Percentiles rank a stretch among this genome's conserved stretches.
phyloP scores from a whole-genome alignment of 2,113 vertebrate species.

The Pelodiscus sinensis region DNA sequence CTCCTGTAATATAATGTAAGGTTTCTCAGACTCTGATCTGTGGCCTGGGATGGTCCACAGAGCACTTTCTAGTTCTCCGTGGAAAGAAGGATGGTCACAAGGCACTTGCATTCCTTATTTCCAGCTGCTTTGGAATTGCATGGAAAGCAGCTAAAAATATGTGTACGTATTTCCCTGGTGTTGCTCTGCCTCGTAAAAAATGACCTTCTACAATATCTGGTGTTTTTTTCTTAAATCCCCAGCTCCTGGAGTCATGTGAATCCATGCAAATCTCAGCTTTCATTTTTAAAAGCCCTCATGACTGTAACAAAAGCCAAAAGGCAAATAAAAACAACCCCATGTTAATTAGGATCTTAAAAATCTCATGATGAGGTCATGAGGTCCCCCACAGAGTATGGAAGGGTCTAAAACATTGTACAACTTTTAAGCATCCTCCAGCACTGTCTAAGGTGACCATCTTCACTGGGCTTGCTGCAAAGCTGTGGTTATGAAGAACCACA shows the following conservation, averaged over 20 bases:
- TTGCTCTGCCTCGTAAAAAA: not conserved
- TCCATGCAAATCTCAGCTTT: not conserved
- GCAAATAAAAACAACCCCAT: accelerated
- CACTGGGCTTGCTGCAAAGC: not conserved
- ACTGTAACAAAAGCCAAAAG: not conserved
- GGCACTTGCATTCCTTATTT: not conserved
- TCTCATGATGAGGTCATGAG: not conserved
- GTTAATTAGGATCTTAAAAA: not conserved
- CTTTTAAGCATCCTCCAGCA: not conserved
- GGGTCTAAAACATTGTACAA: not conserved
- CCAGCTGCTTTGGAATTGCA: not conserved
- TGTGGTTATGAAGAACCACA: not conserved
- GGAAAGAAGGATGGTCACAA: not conserved
- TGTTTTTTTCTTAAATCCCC: not conserved
- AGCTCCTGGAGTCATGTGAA: not conserved
- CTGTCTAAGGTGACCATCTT: not conserved
- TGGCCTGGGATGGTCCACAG: not conserved
- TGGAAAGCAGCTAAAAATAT: not conserved
- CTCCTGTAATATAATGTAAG: not conserved
- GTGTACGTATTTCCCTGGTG: not conserved
- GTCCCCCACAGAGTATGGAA: not conserved
- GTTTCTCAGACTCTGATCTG: not conserved
- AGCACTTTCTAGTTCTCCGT: not conserved
- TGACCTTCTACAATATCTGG: not conserved
- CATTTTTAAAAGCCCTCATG: not conserved